Evolutionary conservation across 1,140 invertebrate genomes (phyloP), one percentile per base, ranked within the genome.

Genomic region (Bombus ignitus): DNA sequence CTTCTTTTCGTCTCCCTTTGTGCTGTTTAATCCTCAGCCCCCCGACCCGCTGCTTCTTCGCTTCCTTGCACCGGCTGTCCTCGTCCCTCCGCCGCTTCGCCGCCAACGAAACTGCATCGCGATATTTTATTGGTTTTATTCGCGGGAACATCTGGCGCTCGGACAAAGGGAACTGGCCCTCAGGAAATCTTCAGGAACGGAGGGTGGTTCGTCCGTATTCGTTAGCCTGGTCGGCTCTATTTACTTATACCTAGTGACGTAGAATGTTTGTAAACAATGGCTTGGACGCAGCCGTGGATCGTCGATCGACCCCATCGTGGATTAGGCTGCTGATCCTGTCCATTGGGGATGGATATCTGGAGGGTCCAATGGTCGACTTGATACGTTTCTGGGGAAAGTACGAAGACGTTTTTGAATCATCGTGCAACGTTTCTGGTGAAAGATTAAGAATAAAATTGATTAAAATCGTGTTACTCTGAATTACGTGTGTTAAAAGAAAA

Each of bases 71-170:
- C 65, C 80, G 47, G 75, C 79, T 73, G 25, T 72, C 80, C 71
- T 85, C 77, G 75, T 81, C 39, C 75, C 39, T 80, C 81, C 81
- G 66, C 47, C 81, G 13, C 65, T 68, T 76, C 86, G 53, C 70
- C 39, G 71, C 42, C 71, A 3, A 72, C 75, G 81, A 78, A 59
- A 65, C 85, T 75, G 82, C 76, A 76, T 80, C 77, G 68, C 83
- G 82, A 88, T 90, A 87, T 94, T 91, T 92, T 91, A 89, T 88
- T 82, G 80, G 85, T 93, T 89, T 94, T 92, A 92, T 94, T 93
- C 92, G 88, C 84, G 81, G 71, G 92, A 94, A 93, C 93, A 94
- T 94, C 93, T 94, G 93, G 93, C 93, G 86, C 68, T 62, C 89
- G 92, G 89, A 94, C 93, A 94, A 94, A 93, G 92, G 87, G 73